phyloP scores from a whole-genome alignment of 1,140 invertebrate species.

The Oppia nitens region DNA sequence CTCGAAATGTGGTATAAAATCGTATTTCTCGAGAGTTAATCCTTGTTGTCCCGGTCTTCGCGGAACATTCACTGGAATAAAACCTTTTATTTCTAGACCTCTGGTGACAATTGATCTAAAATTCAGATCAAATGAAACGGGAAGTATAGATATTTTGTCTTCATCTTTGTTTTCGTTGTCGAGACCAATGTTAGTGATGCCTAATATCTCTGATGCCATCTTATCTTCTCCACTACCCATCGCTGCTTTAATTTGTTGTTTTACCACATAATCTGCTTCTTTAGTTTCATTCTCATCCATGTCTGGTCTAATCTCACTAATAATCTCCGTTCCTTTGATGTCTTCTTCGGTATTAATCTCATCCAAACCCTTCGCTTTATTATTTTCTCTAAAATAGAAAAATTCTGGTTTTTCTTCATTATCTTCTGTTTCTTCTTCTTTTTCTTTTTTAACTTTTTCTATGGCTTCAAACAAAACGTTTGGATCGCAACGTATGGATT shows the following conservation, averaged over 20 bases:
- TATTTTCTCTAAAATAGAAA: conserved; percentile 5
- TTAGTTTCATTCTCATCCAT: background rate
- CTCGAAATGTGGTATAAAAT: conserved; percentile 57
- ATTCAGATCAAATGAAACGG: conserved; percentile 7
- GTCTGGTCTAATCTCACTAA: background rate
- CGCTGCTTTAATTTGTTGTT: background rate
- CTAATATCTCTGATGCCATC: background rate
- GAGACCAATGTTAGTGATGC: background rate
- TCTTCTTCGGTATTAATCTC: background rate
- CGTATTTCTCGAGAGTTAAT: conserved; percentile 63
- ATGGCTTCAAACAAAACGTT: conserved; percentile 22
- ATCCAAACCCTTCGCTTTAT: background rate
- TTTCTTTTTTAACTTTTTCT: conserved; percentile 23
- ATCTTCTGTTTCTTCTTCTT: background rate
- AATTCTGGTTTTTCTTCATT: conserved; percentile 1
- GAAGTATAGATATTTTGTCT: conserved; percentile 21
- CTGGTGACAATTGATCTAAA: conserved; percentile 22
- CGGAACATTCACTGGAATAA: conserved; percentile 59
- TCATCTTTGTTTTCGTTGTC: background rate
- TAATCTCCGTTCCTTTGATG: background rate
- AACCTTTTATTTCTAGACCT: conserved; percentile 34
- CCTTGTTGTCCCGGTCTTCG: conserved; percentile 45
- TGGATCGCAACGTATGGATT: conserved; percentile 38
- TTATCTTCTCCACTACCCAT: background rate
- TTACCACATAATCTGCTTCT: background rate